Base-by-base conservation (phyloP, 2,888 invertebrate genomes). In the Arrhopalites spinosus region DNA sequence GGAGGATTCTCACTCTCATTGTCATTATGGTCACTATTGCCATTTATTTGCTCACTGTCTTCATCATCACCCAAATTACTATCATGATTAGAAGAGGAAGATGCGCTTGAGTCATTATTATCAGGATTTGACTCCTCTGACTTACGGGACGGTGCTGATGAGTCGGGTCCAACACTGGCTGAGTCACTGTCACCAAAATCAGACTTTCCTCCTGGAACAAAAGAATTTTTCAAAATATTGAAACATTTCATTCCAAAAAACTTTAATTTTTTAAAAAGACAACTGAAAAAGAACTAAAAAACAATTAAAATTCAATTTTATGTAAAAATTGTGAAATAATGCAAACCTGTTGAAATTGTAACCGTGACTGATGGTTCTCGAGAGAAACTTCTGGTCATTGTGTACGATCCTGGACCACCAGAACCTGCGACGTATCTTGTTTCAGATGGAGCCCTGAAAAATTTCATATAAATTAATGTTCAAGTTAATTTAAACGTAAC, bases 161-260 rank as follows among this genome's bases (percentile, higher is more conserved):
- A 66, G 23, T 73, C 73, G 23, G 56, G 66, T 53, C 66, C 66
- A 13, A 59, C 74, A 68, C 68, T 68, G 87, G 91, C 90, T 76
- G 90, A 90, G 84, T 92, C 91, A 86, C 91, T 90, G 84, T 92
- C 91, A 30, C 80, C 82, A 68, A 90, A 89, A n/a, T n/a, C n/a
- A n/a, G n/a, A n/a, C n/a, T n/a, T n/a, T n/a, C n/a, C n/a, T n/a
- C n/a, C n/a, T n/a, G n/a, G n/a, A n/a, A n/a, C n/a, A n/a, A n/a
- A n/a, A n/a, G n/a, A n/a, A n/a, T n/a, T n/a, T n/a, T n/a, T n/a
- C n/a, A n/a, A n/a, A n/a, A n/a, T n/a, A n/a, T n/a, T n/a, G n/a
- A n/a, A n/a, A n/a, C 84, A 90, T 89, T 85, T 92, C 92, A 83
- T 92, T 89, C n/a, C n/a, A n/a, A n/a, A n/a, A n/a, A n/a, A n/a